Evolutionary conservation across 2,113 vertebrate species (phyloP), one percentile per base, ranked within the genome.

Genomic region (Propithecus coquereli): DNA sequence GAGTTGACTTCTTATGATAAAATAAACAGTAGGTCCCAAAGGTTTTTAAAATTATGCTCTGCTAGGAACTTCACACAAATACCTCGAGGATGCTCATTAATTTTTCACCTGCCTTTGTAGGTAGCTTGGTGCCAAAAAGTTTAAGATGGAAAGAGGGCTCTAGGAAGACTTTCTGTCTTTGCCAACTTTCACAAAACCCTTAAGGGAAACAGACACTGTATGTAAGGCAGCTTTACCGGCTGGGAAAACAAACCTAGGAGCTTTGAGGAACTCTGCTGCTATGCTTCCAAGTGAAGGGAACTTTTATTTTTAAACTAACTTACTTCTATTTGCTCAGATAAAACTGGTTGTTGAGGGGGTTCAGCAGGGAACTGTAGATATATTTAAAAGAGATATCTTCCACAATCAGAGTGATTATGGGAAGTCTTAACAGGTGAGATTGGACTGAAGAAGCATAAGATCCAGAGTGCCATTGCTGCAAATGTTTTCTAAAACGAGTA

Each of bases 1-100:
- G 11, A 95, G 34, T 57, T 97, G 65, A 87, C 57, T 80, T 91
- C 94, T 84, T 63, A 52, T 77, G 63, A 73, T 66, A 92, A 97
- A 95, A 81, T 93, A 70, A 73, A 65, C 77, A 59, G 18, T 90
- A 81, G 71, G n/a, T 45, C 34, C 94, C 50, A 81, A 59, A 61
- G 16, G 9, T 43, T 97, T 40, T 83, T 43, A 94, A 68, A n/a
- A 84, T 50, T 92, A 63, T 45, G 50, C 8, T 93, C 20, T 82
- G 3, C 45, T 63, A 94, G 59, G n/a, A 89, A 43, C 4, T 25
- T 61, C 63, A 68, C 52, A 70, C 13, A 94, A 91, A 52, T 65
- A 76, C 20, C 16, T 9, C 50, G 92, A 77, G 43, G 17, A 57
- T 73, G 32, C 45, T 45, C 9, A 37, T 74, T 87, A 77, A 70